A percentile compares a stretch with the other conserved stretches of the same genome.
Conservation (phyloP, 2,888 invertebrate species). For the Caenorhabditis plicata region DNA sequence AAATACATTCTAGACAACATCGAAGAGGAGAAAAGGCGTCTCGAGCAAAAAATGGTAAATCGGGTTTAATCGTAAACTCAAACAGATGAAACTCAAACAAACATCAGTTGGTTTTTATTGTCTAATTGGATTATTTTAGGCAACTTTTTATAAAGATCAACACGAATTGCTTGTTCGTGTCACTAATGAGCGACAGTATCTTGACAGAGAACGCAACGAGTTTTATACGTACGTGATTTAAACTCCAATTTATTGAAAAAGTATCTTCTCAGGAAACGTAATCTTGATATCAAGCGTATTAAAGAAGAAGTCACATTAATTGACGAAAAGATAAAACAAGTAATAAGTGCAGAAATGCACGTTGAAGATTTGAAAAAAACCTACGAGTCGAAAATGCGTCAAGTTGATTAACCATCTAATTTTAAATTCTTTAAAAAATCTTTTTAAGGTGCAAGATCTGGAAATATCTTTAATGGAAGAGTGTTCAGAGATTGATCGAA, state of each 20-base stretch:
- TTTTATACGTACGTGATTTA: slow-evolving; percentile 26
- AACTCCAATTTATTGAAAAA: background rate
- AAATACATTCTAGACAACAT: slow-evolving; percentile 34
- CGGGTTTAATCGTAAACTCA: background rate
- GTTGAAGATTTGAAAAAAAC: slow-evolving; percentile 30
- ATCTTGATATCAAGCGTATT: slow-evolving; percentile 37
- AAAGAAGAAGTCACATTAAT: slow-evolving; percentile 53
- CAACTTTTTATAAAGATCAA: slow-evolving; percentile 48
- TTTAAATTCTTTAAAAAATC: background rate
- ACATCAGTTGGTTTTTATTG: background rate
- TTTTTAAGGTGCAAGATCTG: slow-evolving; percentile 38
- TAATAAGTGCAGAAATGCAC: slow-evolving; percentile 40
- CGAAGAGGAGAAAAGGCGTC: slow-evolving; percentile 17
- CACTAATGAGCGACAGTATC: slow-evolving; percentile 47
- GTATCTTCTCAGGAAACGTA: slow-evolving; percentile 22
- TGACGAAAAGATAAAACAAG: slow-evolving; percentile 47
- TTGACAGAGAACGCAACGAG: slow-evolving; percentile 46
- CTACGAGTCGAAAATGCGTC: slow-evolving; percentile 35
- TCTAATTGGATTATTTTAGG: slow-evolving; percentile 19
- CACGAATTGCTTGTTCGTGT: slow-evolving; percentile 59
- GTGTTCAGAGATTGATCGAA: slow-evolving; percentile 41
- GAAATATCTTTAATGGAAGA: slow-evolving; percentile 44
- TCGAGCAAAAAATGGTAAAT: slow-evolving; percentile 7
- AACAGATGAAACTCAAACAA: background rate
- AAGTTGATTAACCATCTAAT: slow-evolving; percentile 19